Evolutionary conservation across 2,113 vertebrate species (phyloP).

Genomic region (Lepidiolamprologus cunningtoni): DNA sequence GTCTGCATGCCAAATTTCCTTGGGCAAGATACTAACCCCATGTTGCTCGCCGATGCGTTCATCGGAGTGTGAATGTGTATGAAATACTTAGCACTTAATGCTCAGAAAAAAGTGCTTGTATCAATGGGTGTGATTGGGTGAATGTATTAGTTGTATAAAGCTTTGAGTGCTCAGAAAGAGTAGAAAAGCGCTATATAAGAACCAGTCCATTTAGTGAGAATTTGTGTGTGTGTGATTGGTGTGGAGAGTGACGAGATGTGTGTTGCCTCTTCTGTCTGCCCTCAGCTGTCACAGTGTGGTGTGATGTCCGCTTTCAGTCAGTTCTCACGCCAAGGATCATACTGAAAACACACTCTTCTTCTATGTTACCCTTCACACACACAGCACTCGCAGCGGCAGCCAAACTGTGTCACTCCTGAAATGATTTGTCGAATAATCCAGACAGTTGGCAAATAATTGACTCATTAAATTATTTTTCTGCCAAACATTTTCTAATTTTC

Average conservation of each 20-base stretch:
- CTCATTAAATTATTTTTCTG: not conserved
- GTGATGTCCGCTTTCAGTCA: constrained; percentile 59
- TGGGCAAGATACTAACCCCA: accelerated
- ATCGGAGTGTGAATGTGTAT: not conserved
- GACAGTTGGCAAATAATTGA: not conserved
- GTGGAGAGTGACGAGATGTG: constrained; percentile 8
- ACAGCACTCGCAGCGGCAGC: not conserved
- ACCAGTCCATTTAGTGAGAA: not conserved
- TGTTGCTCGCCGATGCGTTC: accelerated
- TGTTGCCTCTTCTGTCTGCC: constrained; percentile 50
- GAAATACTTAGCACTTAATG: not conserved
- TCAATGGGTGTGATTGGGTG: not conserved
- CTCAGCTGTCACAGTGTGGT: constrained; percentile 59
- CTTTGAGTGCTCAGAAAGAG: not conserved
- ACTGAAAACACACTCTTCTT: constrained; percentile 31
- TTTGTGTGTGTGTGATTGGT: not conserved
- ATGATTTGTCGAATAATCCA: not conserved
- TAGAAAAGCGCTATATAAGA: not conserved
- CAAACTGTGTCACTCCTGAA: not conserved
- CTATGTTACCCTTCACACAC: not conserved
- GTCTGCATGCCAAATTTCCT: not conserved
- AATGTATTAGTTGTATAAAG: not conserved
- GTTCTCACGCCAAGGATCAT: constrained; percentile 66
- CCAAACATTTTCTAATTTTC: not conserved
- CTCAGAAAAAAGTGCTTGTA: not conserved